Conservation (phyloP, 92 coral and sea anemone species). For the Chrysogorgia sp. region DNA sequence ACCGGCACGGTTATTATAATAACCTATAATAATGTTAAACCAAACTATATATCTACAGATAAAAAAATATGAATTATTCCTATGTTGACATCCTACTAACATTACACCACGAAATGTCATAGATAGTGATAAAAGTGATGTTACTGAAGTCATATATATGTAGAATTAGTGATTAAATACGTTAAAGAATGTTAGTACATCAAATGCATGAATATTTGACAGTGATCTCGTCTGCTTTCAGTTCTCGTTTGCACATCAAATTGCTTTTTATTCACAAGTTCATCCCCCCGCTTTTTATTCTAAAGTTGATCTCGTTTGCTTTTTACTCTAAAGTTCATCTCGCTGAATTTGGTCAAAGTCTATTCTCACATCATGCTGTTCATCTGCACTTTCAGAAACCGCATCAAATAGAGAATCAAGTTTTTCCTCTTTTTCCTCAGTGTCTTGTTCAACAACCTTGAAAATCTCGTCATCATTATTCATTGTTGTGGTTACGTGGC, state of each 20-base stretch:
- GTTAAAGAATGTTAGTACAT: no score
- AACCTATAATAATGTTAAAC: no score
- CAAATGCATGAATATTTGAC: no score
- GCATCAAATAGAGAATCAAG: conserved; percentile 9
- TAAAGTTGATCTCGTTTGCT: neutral
- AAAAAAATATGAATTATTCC: no score
- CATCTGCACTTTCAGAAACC: neutral
- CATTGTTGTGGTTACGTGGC: neutral
- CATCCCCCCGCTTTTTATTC: neutral
- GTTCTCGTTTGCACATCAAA: neutral
- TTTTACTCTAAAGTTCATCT: conserved; percentile 1
- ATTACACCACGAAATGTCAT: no score
- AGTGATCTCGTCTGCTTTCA: no score
- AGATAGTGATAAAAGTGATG: no score
- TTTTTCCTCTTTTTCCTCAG: conserved; percentile 2
- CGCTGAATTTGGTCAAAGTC: neutral
- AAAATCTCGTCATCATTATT: conserved; percentile 15
- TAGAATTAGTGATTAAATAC: no score
- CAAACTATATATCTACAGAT: no score
- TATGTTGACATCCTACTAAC: no score
- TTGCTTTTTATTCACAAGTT: neutral
- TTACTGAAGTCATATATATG: no score
- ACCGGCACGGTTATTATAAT: no score
- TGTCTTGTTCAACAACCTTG: conserved; percentile 7
- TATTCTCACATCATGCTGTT: neutral